Evolutionary conservation across 2,113 vertebrate genomes (phyloP).

Genomic region (Mandrillus leucophaeus): DNA sequence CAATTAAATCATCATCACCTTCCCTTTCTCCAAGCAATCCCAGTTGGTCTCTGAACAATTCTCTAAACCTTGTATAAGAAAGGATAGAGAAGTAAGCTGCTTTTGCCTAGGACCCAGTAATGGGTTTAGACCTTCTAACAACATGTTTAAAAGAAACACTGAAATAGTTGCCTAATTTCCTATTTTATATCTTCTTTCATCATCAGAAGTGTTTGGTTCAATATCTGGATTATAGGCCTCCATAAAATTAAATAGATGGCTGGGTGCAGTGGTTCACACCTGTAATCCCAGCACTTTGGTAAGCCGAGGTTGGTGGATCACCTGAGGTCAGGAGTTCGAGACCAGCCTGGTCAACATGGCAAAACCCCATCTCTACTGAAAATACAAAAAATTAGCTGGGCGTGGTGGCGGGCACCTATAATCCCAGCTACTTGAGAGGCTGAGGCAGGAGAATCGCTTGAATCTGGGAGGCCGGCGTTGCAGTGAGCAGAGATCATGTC

Average conservation of each 20-base stretch:
- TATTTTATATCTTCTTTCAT: slow-evolving; percentile 88
- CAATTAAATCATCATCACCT: slow-evolving; percentile 83
- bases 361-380: too few relatives aligned
- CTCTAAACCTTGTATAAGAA: slow-evolving; percentile 85
- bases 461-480: too few relatives aligned
- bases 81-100: slow-evolving; percentile 63
- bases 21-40: slow-evolving; percentile 85
- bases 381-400: too few relatives aligned
- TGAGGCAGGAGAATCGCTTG: too few relatives aligned
- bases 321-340: too few relatives aligned
- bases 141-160: slow-evolving; percentile 89
- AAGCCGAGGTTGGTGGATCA: too few relatives aligned
- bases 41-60: slow-evolving; percentile 88
- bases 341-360: too few relatives aligned
- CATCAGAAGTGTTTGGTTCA: slow-evolving; percentile 89
- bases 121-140: slow-evolving; percentile 84
- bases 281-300: too few relatives aligned
- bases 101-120: slow-evolving; percentile 85
- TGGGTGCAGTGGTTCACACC: too few relatives aligned
- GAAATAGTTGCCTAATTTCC: slow-evolving; percentile 87
- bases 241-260: slow-evolving; percentile 88
- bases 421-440: too few relatives aligned
- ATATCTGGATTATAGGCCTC: slow-evolving; percentile 89
- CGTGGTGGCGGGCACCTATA: too few relatives aligned
- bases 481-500: too few relatives aligned